Evolutionary conservation across 2,888 invertebrate genomes (phyloP), one percentile per base, ranked within the genome.

Genomic region (Hirudinaria manillensis): DNA sequence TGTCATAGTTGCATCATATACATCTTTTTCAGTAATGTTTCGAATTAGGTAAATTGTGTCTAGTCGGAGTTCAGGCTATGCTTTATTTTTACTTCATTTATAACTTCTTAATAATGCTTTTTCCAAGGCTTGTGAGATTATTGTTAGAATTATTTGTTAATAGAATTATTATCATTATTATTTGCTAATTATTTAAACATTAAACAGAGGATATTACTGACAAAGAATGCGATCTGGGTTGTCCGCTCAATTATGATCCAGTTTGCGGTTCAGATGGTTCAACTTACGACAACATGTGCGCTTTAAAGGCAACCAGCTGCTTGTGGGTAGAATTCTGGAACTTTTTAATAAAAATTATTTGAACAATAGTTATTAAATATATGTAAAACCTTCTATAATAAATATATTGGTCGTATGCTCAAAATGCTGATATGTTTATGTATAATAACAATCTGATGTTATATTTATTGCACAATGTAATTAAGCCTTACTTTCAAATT

Each of bases 271-370:
- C 34, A 65, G 73, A 73, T 55, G 73, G 73, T n/a, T 16, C 36
- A 27, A 73, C 73, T 3, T 73, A 73, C 65, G 34, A 29, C 36
- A 73, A 73, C 65, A n/a, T 36, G 27, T 73, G 73, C 38, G 65
- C 56, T 3, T n/a, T 73, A 21, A 32, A 36, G n/a, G 24, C 36
- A 19, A 4, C 16, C 13, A 65, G 34, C 36, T 73, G 73, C 32
- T 36, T 73, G 61, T 61, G n/a, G 24, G 61, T 61, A 45, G 3
- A 45, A n/a, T n/a, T n/a, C n/a, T n/a, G n/a, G n/a, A n/a, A n/a
- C n/a, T n/a, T n/a, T n/a, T n/a, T n/a, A n/a, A 3, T 16, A 45
- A 7, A 6, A 45, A 38, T 38, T 38, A 10, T 38, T 45, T 45
- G 10, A 16, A 45, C 10, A 45, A 10, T 45, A 45, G 16, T 45